These are phyloP conservation scores for Raphicerus campestris DNA, from an alignment of 2,113 vertebrate genomes.

Conservation along the genomic window DNA sequence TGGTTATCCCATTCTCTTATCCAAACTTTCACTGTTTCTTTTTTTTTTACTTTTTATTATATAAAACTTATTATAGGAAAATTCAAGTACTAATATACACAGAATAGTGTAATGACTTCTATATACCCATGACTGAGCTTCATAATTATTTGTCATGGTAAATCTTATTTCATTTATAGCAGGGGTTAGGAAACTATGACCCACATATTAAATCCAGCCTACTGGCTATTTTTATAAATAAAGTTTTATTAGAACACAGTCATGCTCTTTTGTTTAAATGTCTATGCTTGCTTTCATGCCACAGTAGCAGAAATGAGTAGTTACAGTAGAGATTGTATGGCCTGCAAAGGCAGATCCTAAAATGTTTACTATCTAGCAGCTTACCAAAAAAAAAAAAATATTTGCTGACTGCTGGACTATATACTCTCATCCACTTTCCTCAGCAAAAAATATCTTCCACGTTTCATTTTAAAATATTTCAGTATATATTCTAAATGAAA, in stretches of 20 bases:
- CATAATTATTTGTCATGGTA: neutral
- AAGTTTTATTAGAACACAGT: neutral
- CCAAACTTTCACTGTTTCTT: neutral
- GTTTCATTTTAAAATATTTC: neutral
- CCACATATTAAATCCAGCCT: neutral
- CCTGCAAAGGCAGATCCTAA: neutral
- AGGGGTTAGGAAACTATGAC: neutral
- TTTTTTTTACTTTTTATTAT: neutral
- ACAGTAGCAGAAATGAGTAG: neutral
- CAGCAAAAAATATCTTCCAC: neutral
- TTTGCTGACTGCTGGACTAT: neutral
- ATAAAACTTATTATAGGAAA: neutral
- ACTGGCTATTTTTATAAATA: neutral
- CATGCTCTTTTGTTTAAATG: neutral
- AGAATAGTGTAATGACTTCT: neutral
- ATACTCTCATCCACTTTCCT: neutral
- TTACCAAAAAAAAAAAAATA: neutral
- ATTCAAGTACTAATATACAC: neutral
- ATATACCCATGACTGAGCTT: neutral
- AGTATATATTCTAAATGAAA: neutral
- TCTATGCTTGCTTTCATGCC: neutral
- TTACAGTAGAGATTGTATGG: neutral
- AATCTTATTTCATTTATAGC: slow-evolving; percentile 12
- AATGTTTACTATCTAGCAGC: neutral
- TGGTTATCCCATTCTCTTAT: neutral